These are phyloP conservation scores for Neotoxoptera formosana DNA, from an alignment of 1,140 invertebrate species.

Conservation along the genomic window DNA sequence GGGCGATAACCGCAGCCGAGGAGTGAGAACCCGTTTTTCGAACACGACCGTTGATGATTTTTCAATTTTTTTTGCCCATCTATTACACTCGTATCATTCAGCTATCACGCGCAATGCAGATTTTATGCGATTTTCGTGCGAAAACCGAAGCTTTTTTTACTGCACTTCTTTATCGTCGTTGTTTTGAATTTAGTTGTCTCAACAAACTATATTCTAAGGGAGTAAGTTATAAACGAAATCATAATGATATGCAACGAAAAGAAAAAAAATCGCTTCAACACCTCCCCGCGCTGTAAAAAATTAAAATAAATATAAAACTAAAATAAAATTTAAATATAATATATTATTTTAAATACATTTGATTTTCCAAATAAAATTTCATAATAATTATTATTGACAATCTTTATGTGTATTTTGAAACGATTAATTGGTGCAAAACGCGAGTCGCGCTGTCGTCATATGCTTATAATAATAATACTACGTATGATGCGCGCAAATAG, in stretches of 20 bases:
- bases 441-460: not conserved
- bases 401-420: constrained; percentile 40
- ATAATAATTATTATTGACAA: constrained; percentile 39
- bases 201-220: constrained; percentile 4
- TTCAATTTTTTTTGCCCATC: not conserved
- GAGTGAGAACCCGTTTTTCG: not conserved
- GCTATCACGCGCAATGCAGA: not conserved
- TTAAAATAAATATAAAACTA: not conserved
- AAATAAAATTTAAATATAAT: not conserved
- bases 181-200: constrained; percentile 6
- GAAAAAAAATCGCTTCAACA: not conserved
- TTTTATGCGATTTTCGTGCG: constrained; percentile 19
- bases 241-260: not conserved
- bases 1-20: not conserved
- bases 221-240: not conserved
- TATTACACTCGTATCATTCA: not conserved
- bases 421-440: not conserved
- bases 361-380: constrained; percentile 27
- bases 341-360: not conserved
- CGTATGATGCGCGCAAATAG: not conserved
- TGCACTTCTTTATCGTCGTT: constrained; percentile 21
- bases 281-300: not conserved
- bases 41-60: not conserved
- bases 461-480: not conserved
- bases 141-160: constrained; percentile 45